Evolutionary conservation across 2,113 vertebrate species (phyloP), one percentile per base, ranked within the genome.

Genomic region (Brachyhypopomus occidentalis): DNA sequence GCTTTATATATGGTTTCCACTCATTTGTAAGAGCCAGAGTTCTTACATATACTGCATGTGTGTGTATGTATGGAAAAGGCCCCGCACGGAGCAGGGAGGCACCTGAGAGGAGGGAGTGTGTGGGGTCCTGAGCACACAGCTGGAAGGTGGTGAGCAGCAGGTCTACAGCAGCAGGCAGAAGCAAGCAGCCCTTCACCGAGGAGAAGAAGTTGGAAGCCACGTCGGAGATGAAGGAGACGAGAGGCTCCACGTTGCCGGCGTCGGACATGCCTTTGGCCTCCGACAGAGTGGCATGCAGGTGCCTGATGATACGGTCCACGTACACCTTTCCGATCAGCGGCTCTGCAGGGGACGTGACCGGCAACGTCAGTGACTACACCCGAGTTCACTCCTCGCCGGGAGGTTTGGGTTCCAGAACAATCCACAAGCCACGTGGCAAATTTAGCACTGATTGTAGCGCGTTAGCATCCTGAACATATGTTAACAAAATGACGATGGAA

Each of bases 151-250:
- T 97, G 84, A 98, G 91, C 72, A 99, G 87, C 56, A 99, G 93
- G 19, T 98, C 97, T 87, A 98, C 96, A 4, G 97, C 95, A 1
- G 98, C 95, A 12, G 94, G 89, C 73, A 96, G 93, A 8, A 96
- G 90, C 38, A 96, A 92, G 82, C 95, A 95, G 82, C 94, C 94
- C 86, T 93, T 94, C 0, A 96, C 91, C 1, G 97, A 97, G 20
- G 93, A 95, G 94, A 99, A 99, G 90, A 98, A 98, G 30, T 94
- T 95, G n/a, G 93, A 95, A 38, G 94, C 93, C 85, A 98, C 95
- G 11, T 98, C 96, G 0, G 97, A 98, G 89, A 98, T 95, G 84
- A 96, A 96, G 84, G 95, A 96, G 74, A 99, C 87, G 8, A 95
- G 94, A 0, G 95, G 94, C 83, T 95, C 95, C 85, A 93, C 91